Percentiles rank a stretch among this genome's conserved stretches.
Conservation (phyloP, 2,113 vertebrate species). For the Nestor notabilis region DNA sequence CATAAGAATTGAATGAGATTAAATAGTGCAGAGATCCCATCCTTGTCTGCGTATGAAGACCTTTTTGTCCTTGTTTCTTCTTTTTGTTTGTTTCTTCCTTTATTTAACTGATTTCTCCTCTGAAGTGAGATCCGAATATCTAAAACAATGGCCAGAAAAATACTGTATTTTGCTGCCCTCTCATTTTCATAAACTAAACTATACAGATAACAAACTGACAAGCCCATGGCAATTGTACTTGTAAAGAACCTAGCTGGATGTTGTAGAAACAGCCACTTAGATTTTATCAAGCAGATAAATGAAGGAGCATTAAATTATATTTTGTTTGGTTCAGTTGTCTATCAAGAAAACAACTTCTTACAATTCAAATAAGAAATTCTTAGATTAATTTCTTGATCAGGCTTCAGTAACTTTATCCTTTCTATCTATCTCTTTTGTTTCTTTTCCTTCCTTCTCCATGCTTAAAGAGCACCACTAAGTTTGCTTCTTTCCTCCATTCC, state of each 20-base stretch:
- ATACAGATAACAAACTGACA: background rate
- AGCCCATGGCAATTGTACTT: background rate
- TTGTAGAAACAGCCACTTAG: background rate
- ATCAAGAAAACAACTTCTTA: background rate
- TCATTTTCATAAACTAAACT: background rate
- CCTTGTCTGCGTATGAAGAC: background rate
- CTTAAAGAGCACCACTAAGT: background rate
- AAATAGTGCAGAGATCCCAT: background rate
- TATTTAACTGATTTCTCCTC: background rate
- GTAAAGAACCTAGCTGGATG: background rate
- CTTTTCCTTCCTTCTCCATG: background rate
- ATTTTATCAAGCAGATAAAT: background rate
- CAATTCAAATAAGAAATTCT: background rate
- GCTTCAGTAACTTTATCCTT: background rate
- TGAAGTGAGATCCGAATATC: background rate
- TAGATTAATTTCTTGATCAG: background rate
- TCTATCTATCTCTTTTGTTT: background rate
- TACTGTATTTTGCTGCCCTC: background rate
- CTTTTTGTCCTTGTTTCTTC: background rate
- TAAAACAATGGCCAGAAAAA: background rate
- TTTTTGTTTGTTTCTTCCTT: background rate
- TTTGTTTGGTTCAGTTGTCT: background rate
- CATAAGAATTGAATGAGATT: background rate
- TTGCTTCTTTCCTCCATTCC: background rate
- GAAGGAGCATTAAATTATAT: background rate